Percentiles rank a stretch among this genome's conserved stretches.
These are phyloP conservation scores for Anodontia alba DNA, from an alignment of 2,888 invertebrate genomes.

Conservation along the genomic window DNA sequence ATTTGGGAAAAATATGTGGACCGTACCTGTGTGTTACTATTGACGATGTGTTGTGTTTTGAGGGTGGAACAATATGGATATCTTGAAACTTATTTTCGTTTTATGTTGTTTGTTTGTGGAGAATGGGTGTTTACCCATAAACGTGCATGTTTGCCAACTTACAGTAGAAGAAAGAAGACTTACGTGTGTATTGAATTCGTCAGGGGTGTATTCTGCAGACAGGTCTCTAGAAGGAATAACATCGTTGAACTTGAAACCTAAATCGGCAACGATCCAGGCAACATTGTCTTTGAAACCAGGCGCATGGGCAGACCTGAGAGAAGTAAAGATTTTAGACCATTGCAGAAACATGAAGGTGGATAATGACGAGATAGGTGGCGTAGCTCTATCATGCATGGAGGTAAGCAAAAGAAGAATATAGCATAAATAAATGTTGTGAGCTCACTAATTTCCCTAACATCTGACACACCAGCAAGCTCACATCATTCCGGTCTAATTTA, in stretches of 20 bases:
- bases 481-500: too few relatives aligned
- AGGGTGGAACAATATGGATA: background rate
- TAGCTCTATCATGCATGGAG: background rate
- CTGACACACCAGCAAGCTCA: too few relatives aligned
- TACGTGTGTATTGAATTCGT: background rate
- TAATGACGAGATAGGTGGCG: background rate
- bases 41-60: background rate
- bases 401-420: background rate
- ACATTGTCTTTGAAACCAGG: background rate
- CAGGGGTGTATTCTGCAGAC: background rate
- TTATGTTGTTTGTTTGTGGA: background rate
- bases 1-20: background rate
- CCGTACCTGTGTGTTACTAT: background rate
- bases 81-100: background rate
- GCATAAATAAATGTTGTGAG: too few relatives aligned
- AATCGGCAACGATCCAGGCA: background rate
- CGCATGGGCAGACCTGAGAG: background rate
- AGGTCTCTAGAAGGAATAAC: background rate
- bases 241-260: background rate
- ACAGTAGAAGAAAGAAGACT: background rate
- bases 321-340: background rate
- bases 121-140: background rate
- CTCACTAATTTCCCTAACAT: too few relatives aligned
- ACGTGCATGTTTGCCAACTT: background rate
- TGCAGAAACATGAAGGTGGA: background rate